phyloP scores from a whole-genome alignment of 2,797 vertebrate genomes.

The Tenualosa thibaudeaui region DNA sequence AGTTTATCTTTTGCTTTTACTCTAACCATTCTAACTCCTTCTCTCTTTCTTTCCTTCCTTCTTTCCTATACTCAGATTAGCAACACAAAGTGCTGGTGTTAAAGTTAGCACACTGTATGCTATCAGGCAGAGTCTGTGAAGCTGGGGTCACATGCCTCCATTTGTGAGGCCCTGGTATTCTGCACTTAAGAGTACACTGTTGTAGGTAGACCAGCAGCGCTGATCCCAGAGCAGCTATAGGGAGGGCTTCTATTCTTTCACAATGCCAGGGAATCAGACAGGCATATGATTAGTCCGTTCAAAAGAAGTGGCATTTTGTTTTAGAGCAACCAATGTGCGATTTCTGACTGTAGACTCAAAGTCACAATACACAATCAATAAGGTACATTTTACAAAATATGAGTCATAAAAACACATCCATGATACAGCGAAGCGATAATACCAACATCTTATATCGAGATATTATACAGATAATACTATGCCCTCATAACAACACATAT shows the following conservation, averaged over 20 bases:
- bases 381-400: no score
- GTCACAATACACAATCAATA: no score
- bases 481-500: no score
- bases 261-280: not conserved
- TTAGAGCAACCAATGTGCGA: not conserved
- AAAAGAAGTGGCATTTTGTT: not conserved
- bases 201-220: not conserved
- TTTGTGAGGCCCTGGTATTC: conserved; percentile 22
- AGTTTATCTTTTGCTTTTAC: conserved; percentile 10
- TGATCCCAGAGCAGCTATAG: not conserved
- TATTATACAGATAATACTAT: no score
- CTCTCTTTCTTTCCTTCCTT: not conserved
- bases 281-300: not conserved
- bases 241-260: not conserved
- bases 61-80: not conserved
- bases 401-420: no score
- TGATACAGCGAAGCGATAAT: no score
- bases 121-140: conserved; percentile 16
- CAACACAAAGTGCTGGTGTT: conserved; percentile 21
- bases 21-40: not conserved
- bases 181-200: conserved; percentile 6
- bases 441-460: no score
- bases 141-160: conserved; percentile 15
- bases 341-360: not conserved
- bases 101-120: conserved; percentile 17